Percentiles rank a stretch among this genome's conserved stretches.
Evolutionary conservation across 2,797 vertebrate species (phyloP).

Genomic region (Phaenicophaeus curvirostris): DNA sequence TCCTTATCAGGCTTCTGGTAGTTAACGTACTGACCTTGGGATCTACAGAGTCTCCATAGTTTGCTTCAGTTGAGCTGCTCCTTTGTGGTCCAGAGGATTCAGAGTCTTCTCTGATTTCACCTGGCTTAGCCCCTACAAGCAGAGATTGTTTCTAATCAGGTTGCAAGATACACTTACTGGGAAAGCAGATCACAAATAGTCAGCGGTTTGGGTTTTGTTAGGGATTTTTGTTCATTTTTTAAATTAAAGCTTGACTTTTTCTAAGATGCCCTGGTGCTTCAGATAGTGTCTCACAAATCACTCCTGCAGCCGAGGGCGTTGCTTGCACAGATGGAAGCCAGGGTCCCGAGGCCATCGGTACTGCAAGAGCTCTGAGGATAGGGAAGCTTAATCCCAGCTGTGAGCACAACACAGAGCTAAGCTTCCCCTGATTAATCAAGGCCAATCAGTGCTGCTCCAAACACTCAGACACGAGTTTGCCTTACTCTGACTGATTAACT

Average conservation of each 20-base stretch:
- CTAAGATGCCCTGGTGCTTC: not conserved
- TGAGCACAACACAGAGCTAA: not conserved
- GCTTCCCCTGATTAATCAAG: not conserved
- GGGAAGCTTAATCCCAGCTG: not conserved
- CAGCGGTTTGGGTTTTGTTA: not conserved
- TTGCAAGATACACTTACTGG: not conserved
- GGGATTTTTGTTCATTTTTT: not conserved
- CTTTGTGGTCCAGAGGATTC: conserved; percentile 74
- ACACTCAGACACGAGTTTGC: not conserved
- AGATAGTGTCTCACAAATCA: not conserved
- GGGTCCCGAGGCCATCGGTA: not conserved
- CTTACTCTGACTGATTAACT: not conserved
- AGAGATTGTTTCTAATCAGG: not conserved
- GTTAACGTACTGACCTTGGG: conserved; percentile 73
- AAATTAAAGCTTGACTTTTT: not conserved
- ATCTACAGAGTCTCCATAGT: conserved; percentile 71
- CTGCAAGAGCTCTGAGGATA: not conserved
- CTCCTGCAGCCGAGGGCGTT: not conserved
- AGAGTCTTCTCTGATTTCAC: conserved; percentile 68
- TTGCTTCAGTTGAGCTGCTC: conserved; percentile 72
- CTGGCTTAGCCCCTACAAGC: conserved; percentile 72
- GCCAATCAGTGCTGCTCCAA: not conserved
- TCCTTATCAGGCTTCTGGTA: not conserved
- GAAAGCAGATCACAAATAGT: not conserved
- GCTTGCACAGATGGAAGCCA: not conserved